Evolutionary conservation across 2,888 invertebrate genomes (phyloP).

Genomic region (Busseola fusca): DNA sequence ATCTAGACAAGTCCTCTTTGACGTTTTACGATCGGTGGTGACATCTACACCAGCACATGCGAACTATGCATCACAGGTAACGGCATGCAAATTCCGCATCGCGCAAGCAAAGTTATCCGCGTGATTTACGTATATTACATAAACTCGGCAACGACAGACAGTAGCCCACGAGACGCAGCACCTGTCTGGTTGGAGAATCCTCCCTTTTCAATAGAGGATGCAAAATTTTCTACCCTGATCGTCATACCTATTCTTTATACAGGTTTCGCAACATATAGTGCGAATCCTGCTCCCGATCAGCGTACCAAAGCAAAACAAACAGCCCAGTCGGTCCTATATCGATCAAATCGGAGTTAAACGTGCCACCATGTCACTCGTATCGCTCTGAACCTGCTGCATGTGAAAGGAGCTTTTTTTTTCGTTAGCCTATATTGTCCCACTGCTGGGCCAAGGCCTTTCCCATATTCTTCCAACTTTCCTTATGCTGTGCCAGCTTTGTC

Average conservation of each 20-base stretch:
- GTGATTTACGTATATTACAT: background rate
- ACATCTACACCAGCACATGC: background rate
- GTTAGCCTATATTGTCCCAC: no score
- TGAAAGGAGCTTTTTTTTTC: no score
- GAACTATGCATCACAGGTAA: background rate
- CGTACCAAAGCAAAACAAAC: background rate
- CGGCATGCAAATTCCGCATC: background rate
- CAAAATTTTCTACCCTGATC: background rate
- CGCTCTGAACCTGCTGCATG: background rate
- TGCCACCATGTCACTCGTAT: background rate
- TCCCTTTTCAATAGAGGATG: background rate
- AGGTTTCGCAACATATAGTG: background rate
- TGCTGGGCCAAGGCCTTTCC: no score
- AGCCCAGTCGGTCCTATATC: background rate
- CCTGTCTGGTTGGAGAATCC: no score
- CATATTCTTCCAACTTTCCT: no score
- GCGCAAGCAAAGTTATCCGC: background rate
- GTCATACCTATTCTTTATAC: background rate
- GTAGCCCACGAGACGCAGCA: no score
- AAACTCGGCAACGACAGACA: background rate
- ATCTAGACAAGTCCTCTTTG: no score
- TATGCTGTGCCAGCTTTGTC: no score
- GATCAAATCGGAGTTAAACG: background rate
- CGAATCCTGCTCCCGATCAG: background rate
- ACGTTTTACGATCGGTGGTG: background rate